Conservation (phyloP, 2,888 invertebrate genomes). For the Abrostola tripartita region DNA sequence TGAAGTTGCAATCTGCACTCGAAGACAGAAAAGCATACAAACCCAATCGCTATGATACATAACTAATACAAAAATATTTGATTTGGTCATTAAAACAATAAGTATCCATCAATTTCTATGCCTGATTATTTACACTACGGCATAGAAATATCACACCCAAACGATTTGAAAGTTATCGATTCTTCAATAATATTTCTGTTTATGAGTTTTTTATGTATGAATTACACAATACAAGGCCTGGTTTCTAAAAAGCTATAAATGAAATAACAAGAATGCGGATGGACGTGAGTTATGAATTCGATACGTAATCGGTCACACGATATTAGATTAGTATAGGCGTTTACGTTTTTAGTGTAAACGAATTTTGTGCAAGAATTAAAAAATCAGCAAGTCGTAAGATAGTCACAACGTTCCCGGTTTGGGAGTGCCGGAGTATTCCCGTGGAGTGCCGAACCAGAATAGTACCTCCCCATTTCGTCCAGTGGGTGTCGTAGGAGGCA, state of each 20-base stretch:
- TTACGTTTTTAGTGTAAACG: background rate
- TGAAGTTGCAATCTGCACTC: no score
- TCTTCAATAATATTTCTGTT: conserved; percentile 18
- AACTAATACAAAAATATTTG: background rate
- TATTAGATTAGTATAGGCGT: background rate
- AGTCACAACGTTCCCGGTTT: no score
- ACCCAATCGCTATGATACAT: background rate
- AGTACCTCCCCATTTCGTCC: no score
- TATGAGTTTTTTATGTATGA: conserved; percentile 37
- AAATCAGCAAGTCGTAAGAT: no score
- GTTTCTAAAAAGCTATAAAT: conserved; percentile 27
- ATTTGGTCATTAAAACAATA: background rate
- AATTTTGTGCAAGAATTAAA: background rate
- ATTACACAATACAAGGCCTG: conserved; percentile 25
- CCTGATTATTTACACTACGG: conserved; percentile 16
- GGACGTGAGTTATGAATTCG: conserved; percentile 17
- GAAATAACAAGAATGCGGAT: conserved; percentile 41
- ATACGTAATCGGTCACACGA: background rate
- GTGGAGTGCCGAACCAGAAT: no score
- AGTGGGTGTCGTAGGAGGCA: no score
- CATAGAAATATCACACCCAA: conserved; percentile 1
- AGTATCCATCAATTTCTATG: conserved; percentile 4
- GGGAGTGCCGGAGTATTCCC: no score
- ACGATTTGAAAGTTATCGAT: conserved; percentile 18
- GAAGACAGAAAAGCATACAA: no score